Evolutionary conservation across 2,888 invertebrate genomes (phyloP).

Genomic region (Tricholauxania praeusta): DNA sequence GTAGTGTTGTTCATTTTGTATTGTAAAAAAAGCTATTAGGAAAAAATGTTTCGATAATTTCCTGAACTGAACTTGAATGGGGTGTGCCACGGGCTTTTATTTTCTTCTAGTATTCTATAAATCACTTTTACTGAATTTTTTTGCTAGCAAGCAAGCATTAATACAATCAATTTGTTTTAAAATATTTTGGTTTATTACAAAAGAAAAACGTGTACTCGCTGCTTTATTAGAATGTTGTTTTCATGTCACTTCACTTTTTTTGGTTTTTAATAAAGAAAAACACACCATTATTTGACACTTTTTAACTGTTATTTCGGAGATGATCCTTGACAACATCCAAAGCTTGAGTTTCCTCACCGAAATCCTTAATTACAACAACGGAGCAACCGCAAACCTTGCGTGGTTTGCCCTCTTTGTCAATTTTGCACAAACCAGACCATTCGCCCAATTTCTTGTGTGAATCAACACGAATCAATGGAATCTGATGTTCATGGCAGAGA

Average conservation of each 20-base stretch:
- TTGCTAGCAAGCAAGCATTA: constrained; percentile 16
- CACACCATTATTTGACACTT: constrained; percentile 40
- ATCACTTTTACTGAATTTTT: constrained; percentile 44
- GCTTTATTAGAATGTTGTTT: constrained; percentile 35
- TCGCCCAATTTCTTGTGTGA: constrained; percentile 99
- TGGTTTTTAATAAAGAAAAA: constrained; percentile 49
- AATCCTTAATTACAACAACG: constrained; percentile 98
- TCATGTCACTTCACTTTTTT: constrained; percentile 43
- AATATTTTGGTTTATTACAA: constrained; percentile 44
- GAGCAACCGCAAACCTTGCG: constrained; percentile 99
- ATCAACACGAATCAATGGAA: constrained; percentile 94
- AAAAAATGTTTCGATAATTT: too few relatives aligned
- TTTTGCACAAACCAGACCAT: constrained; percentile 99
- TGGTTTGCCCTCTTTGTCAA: constrained; percentile 98
- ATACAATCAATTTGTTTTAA: constrained; percentile 18
- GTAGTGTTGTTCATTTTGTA: too few relatives aligned
- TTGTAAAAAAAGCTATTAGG: too few relatives aligned
- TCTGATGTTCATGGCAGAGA: constrained; percentile 97
- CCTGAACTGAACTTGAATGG: too few relatives aligned
- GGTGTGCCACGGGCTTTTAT: too few relatives aligned
- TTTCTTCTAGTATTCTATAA: too few relatives aligned
- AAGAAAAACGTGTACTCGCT: constrained; percentile 39
- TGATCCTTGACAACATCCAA: constrained; percentile 95
- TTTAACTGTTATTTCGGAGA: constrained; percentile 84
- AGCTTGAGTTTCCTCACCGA: constrained; percentile 96